Percentiles rank a stretch among this genome's conserved stretches.
Conservation (phyloP, 2,113 vertebrate species). For the Sturnira hondurensis region DNA sequence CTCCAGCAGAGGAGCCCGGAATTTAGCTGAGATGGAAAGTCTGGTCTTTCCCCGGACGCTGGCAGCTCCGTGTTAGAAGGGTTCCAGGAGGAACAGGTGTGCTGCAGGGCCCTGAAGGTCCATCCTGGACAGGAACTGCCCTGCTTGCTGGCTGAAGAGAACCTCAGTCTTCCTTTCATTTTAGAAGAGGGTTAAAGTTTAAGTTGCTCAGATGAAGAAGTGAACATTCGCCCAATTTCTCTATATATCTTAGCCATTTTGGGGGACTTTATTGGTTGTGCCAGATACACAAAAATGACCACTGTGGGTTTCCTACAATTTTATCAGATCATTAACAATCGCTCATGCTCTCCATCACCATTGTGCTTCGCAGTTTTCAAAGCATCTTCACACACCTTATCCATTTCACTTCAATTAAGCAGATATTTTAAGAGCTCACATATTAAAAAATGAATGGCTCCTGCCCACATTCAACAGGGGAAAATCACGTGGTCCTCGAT, state of each 20-base stretch:
- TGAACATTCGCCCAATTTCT: constrained; percentile 3
- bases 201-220: background rate
- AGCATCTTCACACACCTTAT: constrained; percentile 21
- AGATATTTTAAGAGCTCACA: constrained; percentile 36
- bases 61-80: background rate
- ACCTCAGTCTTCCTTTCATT: background rate
- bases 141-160: background rate
- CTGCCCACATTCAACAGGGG: background rate
- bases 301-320: constrained; percentile 55
- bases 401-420: constrained; percentile 55
- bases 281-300: constrained; percentile 62
- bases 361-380: constrained; percentile 20
- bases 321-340: constrained; percentile 61
- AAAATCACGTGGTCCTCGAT: background rate
- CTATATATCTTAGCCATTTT: background rate
- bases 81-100: background rate
- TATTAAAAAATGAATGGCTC: background rate
- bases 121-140: background rate
- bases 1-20: background rate
- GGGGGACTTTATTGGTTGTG: constrained; percentile 55
- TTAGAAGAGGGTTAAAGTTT: background rate
- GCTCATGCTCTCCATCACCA: background rate
- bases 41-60: background rate
- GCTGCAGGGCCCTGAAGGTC: too few species aligned
- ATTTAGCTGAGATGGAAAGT: background rate